Evolutionary conservation across 1,140 invertebrate genomes (phyloP).

Genomic region (Drosophila varians): DNA sequence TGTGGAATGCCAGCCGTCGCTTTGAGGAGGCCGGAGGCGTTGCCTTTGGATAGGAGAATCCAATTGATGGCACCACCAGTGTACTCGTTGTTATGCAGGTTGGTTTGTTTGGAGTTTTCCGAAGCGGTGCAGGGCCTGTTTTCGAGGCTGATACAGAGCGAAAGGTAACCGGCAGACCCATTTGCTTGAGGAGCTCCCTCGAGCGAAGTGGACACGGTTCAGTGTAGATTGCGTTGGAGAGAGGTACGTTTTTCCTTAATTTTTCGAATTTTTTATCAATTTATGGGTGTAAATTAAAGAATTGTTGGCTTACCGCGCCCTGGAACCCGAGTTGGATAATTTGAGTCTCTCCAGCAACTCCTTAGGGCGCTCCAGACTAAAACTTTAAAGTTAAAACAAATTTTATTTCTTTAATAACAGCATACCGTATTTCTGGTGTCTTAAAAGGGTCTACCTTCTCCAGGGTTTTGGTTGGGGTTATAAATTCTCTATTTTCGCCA

Average conservation of each 20-base stretch:
- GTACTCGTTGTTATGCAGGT: slow-evolving; percentile 5
- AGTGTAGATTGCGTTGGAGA: background rate
- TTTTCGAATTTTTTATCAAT: background rate
- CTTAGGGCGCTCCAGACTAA: slow-evolving; percentile 16
- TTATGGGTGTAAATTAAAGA: background rate
- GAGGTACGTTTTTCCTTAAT: background rate
- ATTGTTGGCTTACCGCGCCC: slow-evolving; percentile 2
- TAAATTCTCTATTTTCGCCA: background rate
- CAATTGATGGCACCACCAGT: slow-evolving; percentile 26
- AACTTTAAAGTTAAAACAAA: background rate
- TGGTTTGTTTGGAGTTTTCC: slow-evolving; percentile 5
- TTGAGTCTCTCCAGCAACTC: slow-evolving; percentile 20
- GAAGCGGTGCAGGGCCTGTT: background rate
- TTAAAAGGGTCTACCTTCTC: background rate
- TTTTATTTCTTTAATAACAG: background rate
- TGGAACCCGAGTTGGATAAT: background rate
- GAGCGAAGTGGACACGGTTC: slow-evolving; percentile 19
- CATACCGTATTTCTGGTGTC: background rate
- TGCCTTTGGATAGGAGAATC: slow-evolving; percentile 39
- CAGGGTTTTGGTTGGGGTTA: background rate
- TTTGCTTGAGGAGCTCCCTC: slow-evolving; percentile 23
- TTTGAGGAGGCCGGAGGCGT: background rate
- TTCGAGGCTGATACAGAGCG: slow-evolving; percentile 10
- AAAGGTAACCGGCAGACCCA: background rate
- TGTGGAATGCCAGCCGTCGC: slow-evolving; percentile 18